Evolutionary conservation across 2,797 vertebrate genomes (phyloP).

Genomic region (Synanceia verrucosa): DNA sequence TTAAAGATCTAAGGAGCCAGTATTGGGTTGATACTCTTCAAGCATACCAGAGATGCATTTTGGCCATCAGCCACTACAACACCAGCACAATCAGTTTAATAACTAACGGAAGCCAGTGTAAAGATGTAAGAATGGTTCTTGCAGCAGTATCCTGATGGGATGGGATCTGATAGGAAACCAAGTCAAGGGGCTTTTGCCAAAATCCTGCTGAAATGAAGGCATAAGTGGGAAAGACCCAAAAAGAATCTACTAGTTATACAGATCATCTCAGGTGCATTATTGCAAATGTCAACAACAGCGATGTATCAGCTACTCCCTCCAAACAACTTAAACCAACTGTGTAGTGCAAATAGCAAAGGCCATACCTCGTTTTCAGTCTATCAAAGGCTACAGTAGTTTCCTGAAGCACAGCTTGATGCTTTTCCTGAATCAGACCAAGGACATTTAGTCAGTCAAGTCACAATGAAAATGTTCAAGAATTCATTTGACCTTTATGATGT

Average conservation of each 20-base stretch:
- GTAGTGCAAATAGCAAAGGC: not conserved
- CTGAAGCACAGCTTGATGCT: not conserved
- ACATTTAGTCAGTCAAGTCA: not conserved
- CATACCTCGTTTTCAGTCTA: not conserved
- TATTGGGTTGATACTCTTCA: slow-evolving; percentile 11
- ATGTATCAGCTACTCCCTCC: not conserved
- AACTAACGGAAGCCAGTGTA: not conserved
- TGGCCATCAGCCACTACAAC: slow-evolving; percentile 15
- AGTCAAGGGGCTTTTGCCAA: not conserved
- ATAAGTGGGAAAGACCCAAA: no score
- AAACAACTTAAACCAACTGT: not conserved
- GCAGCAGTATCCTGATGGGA: not conserved
- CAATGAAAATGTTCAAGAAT: not conserved
- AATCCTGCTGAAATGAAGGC: not conserved
- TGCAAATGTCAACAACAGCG: slow-evolving; percentile 3
- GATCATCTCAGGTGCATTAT: no score
- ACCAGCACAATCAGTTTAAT: not conserved
- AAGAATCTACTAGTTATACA: no score
- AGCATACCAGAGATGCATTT: slow-evolving; percentile 31
- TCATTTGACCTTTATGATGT: not conserved
- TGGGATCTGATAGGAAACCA: slow-evolving; percentile 7
- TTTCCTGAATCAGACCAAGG: not conserved
- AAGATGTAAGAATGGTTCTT: not conserved
- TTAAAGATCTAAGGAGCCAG: slow-evolving; percentile 11
- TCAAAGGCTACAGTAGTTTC: not conserved